phyloP scores from a whole-genome alignment of 1,140 invertebrate species.

The Drosophila fuyamai region DNA sequence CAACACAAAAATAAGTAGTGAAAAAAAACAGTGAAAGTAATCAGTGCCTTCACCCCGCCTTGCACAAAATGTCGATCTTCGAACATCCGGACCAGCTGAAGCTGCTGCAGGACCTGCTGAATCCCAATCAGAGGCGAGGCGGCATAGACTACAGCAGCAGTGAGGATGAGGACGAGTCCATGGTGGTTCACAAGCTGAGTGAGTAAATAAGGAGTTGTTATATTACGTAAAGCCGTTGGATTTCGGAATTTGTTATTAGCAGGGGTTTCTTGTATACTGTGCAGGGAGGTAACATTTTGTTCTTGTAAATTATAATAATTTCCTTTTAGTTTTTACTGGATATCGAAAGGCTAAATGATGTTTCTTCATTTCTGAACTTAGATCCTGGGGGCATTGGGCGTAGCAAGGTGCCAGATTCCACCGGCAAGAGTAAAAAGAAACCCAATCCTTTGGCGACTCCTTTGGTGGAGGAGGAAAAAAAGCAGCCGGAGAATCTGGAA shows the following conservation, averaged over 20 bases:
- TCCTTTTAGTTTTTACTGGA: too few relatives aligned
- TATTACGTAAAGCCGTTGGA: too few relatives aligned
- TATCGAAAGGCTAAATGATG: too few relatives aligned
- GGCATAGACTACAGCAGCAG: slow-evolving; percentile 60
- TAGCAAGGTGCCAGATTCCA: not conserved
- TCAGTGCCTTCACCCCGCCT: not conserved
- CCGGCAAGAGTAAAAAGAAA: slow-evolving; percentile 32
- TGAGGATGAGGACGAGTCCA: slow-evolving; percentile 66
- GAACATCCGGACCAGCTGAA: slow-evolving; percentile 72
- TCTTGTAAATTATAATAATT: too few relatives aligned
- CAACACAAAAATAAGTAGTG: not conserved
- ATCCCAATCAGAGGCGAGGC: slow-evolving; percentile 40
- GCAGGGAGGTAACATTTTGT: too few relatives aligned
- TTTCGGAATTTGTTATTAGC: too few relatives aligned
- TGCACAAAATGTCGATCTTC: slow-evolving; percentile 67
- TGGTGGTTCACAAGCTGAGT: slow-evolving; percentile 54
- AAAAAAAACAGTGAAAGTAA: not conserved
- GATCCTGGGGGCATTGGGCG: slow-evolving; percentile 59
- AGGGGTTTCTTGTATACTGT: too few relatives aligned
- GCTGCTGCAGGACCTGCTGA: slow-evolving; percentile 60
- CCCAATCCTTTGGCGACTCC: slow-evolving; percentile 54
- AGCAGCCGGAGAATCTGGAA: slow-evolving; percentile 85
- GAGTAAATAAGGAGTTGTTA: slow-evolving; percentile 19
- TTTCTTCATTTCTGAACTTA: slow-evolving; percentile 1
- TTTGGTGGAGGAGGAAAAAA: slow-evolving; percentile 29